Percentiles rank a stretch among this genome's conserved stretches.
Conservation (phyloP, 2,888 invertebrate genomes). For the Hirtodrosophila duncani region DNA sequence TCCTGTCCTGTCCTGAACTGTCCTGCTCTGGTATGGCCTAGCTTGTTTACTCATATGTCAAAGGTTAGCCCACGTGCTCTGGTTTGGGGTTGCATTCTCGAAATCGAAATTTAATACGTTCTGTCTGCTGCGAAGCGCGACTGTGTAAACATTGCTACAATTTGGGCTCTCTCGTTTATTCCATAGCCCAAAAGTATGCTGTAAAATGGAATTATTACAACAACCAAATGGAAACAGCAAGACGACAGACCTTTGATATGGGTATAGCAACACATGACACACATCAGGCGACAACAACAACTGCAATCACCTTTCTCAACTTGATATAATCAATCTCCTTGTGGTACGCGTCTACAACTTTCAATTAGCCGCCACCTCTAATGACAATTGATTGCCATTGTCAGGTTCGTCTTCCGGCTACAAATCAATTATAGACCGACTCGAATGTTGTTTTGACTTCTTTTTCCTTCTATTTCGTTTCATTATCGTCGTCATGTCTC, state of each 20-base stretch:
- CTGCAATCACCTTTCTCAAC: conserved; percentile 20
- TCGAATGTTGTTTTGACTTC: conserved; percentile 1
- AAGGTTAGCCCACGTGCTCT: conserved; percentile 74
- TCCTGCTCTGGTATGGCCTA: too few relatives aligned
- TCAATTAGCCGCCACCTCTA: conserved; percentile 57
- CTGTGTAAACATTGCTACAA: conserved; percentile 45
- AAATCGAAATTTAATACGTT: conserved; percentile 67
- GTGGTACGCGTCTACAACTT: conserved; percentile 45
- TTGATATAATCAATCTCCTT: conserved; percentile 12
- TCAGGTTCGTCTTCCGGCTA: conserved; percentile 36
- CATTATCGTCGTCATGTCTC: conserved; percentile 1
- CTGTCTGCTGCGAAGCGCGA: conserved; percentile 47
- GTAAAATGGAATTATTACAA: conserved; percentile 58
- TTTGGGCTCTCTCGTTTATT: background rate
- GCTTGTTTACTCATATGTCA: conserved; percentile 65
- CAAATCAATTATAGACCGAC: conserved; percentile 60
- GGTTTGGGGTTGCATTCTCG: conserved; percentile 35
- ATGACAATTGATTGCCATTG: conserved; percentile 69
- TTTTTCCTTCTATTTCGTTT: background rate
- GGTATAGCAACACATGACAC: conserved; percentile 16
- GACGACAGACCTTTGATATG: conserved; percentile 32
- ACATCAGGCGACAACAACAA: conserved; percentile 1
- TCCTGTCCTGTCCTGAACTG: too few relatives aligned
- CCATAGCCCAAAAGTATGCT: conserved; percentile 39
- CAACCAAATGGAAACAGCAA: conserved; percentile 3